These are phyloP conservation scores for Hirtodrosophila cameraria DNA, from an alignment of 2,888 invertebrate species.

Conservation along the genomic window DNA sequence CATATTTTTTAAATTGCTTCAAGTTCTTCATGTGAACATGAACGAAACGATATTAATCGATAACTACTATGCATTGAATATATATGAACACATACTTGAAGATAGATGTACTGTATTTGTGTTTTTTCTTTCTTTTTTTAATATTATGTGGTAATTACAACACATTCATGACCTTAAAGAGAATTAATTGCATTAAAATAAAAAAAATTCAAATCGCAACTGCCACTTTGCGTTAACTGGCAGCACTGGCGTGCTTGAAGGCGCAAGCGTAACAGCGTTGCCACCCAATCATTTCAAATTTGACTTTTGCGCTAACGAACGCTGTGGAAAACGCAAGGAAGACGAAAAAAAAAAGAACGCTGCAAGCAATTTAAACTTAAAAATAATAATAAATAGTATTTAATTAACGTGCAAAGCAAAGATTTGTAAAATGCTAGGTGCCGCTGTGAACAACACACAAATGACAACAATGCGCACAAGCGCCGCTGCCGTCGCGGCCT, in stretches of 20 bases:
- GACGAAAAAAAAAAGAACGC: slow-evolving; percentile 48
- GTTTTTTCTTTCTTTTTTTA: not conserved
- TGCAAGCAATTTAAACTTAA: not conserved
- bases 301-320: slow-evolving; percentile 75
- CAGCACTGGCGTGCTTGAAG: slow-evolving; percentile 29
- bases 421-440: slow-evolving; percentile 16
- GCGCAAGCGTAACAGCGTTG: slow-evolving; percentile 53
- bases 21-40: too few species aligned
- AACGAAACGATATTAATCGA: too few species aligned
- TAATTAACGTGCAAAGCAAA: not conserved
- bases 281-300: slow-evolving; percentile 52
- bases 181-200: too few species aligned
- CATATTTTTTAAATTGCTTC: too few species aligned
- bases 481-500: slow-evolving; percentile 53
- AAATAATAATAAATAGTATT: not conserved
- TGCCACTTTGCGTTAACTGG: slow-evolving; percentile 20
- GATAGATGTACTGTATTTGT: too few species aligned
- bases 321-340: slow-evolving; percentile 42
- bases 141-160: too few species aligned
- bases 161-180: not conserved
- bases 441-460: slow-evolving; percentile 36
- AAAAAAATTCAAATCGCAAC: slow-evolving; percentile 37
- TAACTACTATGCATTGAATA: too few species aligned
- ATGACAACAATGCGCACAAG: slow-evolving; percentile 50
- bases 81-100: too few species aligned